Percentiles rank a stretch among this genome's conserved stretches.
Conservation (phyloP, 1,140 invertebrate genomes). For the Sycophila sp. region DNA sequence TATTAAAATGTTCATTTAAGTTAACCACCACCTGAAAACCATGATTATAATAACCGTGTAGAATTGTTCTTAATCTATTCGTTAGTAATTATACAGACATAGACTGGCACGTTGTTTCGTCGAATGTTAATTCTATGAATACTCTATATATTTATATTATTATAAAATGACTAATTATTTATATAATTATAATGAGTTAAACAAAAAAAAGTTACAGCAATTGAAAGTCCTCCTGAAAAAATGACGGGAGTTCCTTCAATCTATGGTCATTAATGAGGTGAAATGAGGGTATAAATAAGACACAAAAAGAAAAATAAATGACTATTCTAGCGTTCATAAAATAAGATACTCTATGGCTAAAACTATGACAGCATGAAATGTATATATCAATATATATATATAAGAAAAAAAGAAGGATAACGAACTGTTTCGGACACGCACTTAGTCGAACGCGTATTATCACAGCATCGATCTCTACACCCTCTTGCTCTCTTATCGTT, state of each 20-base stretch:
- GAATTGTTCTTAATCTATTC: no score
- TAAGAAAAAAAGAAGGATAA: background rate
- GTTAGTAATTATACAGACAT: no score
- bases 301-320: background rate
- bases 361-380: conserved; percentile 17
- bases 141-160: conserved; percentile 8
- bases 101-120: background rate
- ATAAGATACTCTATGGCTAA: conserved; percentile 29
- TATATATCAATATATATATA: background rate
- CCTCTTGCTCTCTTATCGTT: background rate
- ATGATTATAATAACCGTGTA: no score
- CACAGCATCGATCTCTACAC: conserved; percentile 4
- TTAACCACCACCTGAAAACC: no score
- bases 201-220: background rate
- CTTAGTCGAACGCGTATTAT: background rate
- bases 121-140: background rate
- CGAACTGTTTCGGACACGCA: background rate
- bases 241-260: background rate
- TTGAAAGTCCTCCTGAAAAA: background rate
- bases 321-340: conserved; percentile 11
- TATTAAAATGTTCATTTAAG: no score
- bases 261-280: background rate
- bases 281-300: background rate
- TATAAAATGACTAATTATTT: background rate
- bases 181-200: background rate